Evolutionary conservation across 2,113 vertebrate species (phyloP), one percentile per base, ranked within the genome.

Genomic region (Chionomys nivalis): DNA sequence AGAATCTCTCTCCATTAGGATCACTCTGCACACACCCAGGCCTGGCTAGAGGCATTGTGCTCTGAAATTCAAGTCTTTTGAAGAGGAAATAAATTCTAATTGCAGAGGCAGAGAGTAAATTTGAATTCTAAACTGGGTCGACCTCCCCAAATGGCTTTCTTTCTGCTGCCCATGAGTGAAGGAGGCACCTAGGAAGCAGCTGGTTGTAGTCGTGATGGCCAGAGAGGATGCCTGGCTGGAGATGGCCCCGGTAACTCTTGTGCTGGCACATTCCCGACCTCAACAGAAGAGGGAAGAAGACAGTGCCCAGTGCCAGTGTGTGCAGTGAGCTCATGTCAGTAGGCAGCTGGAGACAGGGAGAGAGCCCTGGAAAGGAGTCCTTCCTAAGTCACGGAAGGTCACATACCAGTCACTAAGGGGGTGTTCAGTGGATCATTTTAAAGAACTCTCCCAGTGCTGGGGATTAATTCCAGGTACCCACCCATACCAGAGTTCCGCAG

Each of bases 41-140:
- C 77, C 94, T 77, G 31, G 95, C 65, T 19, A 81, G 85, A 70
- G 76, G 86, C 17, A 52, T 94, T 97, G 92, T 94, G 82, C 42
- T 87, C 94, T 72, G 77, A 92, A 89, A 97, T 77, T 65, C 94
- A 61, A 94, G 93, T 73, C 66, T 96, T 97, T 94, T 91, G 86
- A 91, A 89, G 47, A 95, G 77, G 93, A 97, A 96, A 95, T 92
- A 93, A 91, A 92, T 95, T 83, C 94, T 94, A 94, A 92, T 91
- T 78, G 83, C 87, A 66, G 2, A 94, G 85, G 73, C 77, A 83
- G 68, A 72, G 89, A 91, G 90, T 72, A 44, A 92, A 94, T 96
- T 73, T 96, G 94, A 97, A 94, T 94, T 89, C 90, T 97, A 95
- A 96, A 81, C 82, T 96, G 77, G 90, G 94, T 96, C 86, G 89